A percentile compares a stretch with the other conserved stretches of the same genome.
Conservation (phyloP, 2,888 invertebrate species). For the Shargacucullia verbasci region DNA sequence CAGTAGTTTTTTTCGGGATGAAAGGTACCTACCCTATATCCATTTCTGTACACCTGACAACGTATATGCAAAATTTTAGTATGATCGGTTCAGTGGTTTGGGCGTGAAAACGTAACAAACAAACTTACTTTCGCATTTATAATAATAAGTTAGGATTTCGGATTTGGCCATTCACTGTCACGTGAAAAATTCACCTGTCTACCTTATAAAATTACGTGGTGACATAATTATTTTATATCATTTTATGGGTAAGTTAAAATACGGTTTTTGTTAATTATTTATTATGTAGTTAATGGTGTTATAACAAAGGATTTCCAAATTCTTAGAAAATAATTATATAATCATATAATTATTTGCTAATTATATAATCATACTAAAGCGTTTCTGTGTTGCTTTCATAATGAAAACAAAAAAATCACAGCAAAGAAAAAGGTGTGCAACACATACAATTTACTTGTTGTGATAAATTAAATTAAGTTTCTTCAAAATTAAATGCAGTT, state of each 20-base stretch:
- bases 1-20: no score
- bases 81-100: no score
- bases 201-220: no score
- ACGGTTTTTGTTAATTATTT: not conserved
- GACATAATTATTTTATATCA: no score
- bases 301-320: not conserved
- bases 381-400: constrained; percentile 8
- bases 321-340: constrained; percentile 6
- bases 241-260: not conserved
- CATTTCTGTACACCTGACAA: no score
- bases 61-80: no score
- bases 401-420: constrained; percentile 1
- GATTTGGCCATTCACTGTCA: no score
- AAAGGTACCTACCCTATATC: no score
- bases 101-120: no score
- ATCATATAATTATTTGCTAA: constrained; percentile 4
- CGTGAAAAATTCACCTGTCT: no score
- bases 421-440: constrained; percentile 19
- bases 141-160: no score
- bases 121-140: no score
- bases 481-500: constrained; percentile 45
- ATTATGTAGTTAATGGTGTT: not conserved
- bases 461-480: not conserved
- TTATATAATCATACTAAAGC: not conserved
- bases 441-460: constrained; percentile 6